phyloP scores from a whole-genome alignment of 2,113 vertebrate species.

The Chionomys nivalis region DNA sequence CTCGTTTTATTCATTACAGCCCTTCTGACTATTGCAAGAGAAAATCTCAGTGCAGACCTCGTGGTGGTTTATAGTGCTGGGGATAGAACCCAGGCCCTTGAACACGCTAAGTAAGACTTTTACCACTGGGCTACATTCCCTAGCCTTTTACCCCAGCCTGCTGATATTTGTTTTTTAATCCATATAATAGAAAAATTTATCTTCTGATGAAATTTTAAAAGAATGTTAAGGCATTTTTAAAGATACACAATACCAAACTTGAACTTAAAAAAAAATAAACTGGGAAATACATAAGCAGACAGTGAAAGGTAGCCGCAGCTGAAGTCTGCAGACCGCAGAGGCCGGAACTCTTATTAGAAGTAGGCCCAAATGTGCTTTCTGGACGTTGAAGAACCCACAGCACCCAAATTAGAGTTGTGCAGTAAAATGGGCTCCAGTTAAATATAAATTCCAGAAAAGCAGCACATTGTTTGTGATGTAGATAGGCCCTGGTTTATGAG shows the following conservation, averaged over 20 bases:
- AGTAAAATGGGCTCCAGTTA: not conserved
- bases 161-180: slow-evolving; percentile 18
- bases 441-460: slow-evolving; percentile 12
- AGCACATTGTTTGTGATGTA: slow-evolving; percentile 10
- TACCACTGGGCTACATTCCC: not conserved
- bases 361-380: not conserved
- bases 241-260: not conserved
- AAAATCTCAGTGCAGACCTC: not conserved
- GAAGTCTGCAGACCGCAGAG: not conserved
- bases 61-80: not conserved
- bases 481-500: not conserved
- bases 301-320: not conserved
- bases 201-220: slow-evolving; percentile 27
- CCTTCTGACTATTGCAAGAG: not conserved
- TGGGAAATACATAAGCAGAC: not conserved
- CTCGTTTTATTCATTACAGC: not conserved
- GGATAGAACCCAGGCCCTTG: not conserved
- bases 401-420: not conserved
- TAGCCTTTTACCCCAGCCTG: not conserved
- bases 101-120: not conserved
- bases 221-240: not conserved
- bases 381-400: not conserved
- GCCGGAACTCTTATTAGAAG: not conserved
- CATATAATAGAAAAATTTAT: not conserved
- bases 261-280: slow-evolving; percentile 9